phyloP scores from a whole-genome alignment of 2,113 vertebrate species.

The Urocolius indicus region DNA sequence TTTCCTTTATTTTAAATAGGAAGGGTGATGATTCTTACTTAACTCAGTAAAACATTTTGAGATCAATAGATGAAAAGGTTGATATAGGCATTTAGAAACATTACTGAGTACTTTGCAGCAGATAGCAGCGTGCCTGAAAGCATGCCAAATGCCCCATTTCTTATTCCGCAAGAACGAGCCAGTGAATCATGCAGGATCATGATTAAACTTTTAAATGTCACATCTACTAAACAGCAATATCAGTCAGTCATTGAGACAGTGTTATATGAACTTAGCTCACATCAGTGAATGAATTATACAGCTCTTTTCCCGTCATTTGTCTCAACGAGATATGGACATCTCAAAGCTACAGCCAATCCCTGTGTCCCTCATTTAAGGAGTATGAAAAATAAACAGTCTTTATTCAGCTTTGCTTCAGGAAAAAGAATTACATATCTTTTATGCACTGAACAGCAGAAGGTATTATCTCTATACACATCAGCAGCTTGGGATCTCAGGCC shows the following conservation, averaged over 20 bases:
- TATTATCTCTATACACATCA: background rate
- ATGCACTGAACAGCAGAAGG: background rate
- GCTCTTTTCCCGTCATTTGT: constrained; percentile 29
- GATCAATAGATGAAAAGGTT: constrained; percentile 44
- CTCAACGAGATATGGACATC: constrained; percentile 26
- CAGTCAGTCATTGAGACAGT: constrained; percentile 57
- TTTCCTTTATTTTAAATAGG: background rate
- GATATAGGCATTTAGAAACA: constrained; percentile 31
- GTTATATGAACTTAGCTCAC: constrained; percentile 55
- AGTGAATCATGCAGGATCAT: constrained; percentile 35
- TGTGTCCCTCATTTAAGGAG: constrained; percentile 13
- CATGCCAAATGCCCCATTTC: constrained; percentile 34
- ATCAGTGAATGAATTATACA: constrained; percentile 47
- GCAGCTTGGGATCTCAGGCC: background rate
- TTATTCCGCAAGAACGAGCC: constrained; percentile 16
- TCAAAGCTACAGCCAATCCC: constrained; percentile 39
- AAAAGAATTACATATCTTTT: background rate
- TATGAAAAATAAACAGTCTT: constrained; percentile 49
- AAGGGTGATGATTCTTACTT: constrained; percentile 11
- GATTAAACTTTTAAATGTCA: constrained; percentile 70
- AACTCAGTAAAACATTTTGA: constrained; percentile 29
- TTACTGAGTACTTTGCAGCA: constrained; percentile 29
- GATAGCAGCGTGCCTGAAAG: constrained; percentile 15
- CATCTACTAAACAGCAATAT: constrained; percentile 37
- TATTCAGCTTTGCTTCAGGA: background rate